A percentile compares a stretch with the other conserved stretches of the same genome.
Conservation (phyloP, 2,113 vertebrate species). For the Aptenodytes forsteri region DNA sequence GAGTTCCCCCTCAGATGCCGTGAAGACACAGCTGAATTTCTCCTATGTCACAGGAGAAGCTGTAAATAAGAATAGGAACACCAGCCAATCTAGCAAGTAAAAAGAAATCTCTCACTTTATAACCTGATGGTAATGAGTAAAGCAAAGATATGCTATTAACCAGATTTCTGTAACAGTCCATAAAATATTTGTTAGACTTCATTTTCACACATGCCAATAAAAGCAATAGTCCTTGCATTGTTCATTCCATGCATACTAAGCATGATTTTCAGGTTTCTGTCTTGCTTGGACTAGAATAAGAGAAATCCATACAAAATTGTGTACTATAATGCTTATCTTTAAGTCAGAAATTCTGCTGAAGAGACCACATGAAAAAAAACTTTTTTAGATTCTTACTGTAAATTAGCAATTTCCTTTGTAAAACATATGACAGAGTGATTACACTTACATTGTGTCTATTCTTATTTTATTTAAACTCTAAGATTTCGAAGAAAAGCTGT, state of each 20-base stretch:
- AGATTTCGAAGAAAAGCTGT: neutral
- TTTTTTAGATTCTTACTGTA: neutral
- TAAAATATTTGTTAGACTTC: neutral
- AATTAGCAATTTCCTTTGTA: neutral
- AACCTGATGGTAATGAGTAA: neutral
- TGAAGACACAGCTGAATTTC: neutral
- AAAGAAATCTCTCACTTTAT: neutral
- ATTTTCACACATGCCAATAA: neutral
- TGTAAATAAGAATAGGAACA: neutral
- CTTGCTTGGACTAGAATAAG: neutral
- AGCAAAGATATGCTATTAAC: neutral
- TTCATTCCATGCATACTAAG: neutral
- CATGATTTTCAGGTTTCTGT: neutral
- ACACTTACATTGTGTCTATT: neutral
- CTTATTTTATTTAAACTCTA: neutral
- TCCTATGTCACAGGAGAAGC: neutral
- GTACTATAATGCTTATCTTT: neutral
- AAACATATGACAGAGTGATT: neutral
- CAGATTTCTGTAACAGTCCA: neutral
- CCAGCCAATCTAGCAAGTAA: neutral
- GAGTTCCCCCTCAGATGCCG: neutral
- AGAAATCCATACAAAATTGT: neutral
- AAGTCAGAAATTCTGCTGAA: constrained; percentile 24
- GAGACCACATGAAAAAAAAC: neutral
- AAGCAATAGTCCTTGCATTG: neutral